A percentile compares a stretch with the other conserved stretches of the same genome.
Conservation (phyloP, 2,888 invertebrate species). For the Lysandra bellargus region DNA sequence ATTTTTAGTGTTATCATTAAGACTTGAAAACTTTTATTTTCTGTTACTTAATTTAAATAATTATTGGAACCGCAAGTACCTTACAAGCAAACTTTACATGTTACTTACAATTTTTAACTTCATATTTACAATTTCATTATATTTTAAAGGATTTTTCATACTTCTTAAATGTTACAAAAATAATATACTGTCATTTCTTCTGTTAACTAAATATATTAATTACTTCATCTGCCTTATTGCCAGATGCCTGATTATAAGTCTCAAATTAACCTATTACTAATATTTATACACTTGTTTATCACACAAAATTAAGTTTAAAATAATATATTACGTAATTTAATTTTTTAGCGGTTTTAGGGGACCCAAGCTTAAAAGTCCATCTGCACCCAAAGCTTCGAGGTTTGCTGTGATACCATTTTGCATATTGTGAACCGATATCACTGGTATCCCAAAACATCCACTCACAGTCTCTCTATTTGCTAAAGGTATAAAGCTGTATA, state of each 20-base stretch:
- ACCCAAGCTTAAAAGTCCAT: slow-evolving; percentile 85
- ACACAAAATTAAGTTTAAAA: neutral
- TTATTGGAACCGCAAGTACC: neutral
- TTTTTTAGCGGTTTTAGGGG: slow-evolving; percentile 80
- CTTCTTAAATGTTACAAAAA: neutral
- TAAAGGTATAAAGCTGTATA: slow-evolving; percentile 87
- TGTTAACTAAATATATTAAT: neutral
- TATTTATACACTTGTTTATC: slow-evolving; percentile 2
- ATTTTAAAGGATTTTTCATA: neutral
- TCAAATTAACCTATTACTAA: neutral
- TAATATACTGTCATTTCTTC: neutral
- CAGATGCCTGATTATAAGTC: neutral
- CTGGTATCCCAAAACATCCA: slow-evolving; percentile 86
- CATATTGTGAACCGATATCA: slow-evolving; percentile 84
- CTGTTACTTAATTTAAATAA: neutral
- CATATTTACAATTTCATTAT: neutral
- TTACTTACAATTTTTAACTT: neutral
- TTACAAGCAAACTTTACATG: neutral
- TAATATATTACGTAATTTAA: neutral
- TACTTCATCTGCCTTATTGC: neutral
- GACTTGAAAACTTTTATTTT: neutral
- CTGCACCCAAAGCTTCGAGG: slow-evolving; percentile 84
- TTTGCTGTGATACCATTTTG: slow-evolving; percentile 79
- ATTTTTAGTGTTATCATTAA: neutral
- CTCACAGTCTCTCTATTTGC: slow-evolving; percentile 82